Evolutionary conservation across 2,797 vertebrate species (phyloP), one percentile per base, ranked within the genome.

Genomic region (Microhierax caerulescens): DNA sequence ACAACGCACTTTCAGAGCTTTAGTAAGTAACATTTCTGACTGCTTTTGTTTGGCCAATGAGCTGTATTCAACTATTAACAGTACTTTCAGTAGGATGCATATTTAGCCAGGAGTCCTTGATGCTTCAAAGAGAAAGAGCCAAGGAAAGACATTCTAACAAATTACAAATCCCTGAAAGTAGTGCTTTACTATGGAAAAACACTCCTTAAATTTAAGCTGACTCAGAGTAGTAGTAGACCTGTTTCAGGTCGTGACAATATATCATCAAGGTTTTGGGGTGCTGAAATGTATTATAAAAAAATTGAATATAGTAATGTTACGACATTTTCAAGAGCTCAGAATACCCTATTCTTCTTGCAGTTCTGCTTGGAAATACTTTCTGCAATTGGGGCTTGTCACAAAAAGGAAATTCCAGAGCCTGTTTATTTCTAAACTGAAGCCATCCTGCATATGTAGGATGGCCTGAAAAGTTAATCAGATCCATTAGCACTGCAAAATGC

Each of bases 401-500:
- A 63, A 65, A 92, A 82, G 28, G 67, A 87, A 92, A 94, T 73
- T 87, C n/a, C 54, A 43, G 37, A 48, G 39, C 11, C 51, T 69
- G n/a, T 87, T 85, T 79, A 27, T 74, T 37, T 94, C 70, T 77
- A 50, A 89, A 77, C 25, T 82, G 18, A 54, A 90, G 54, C n/a
- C 34, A 69, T 50, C 56, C 69, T 86, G 47, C 24, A 67, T 23
- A 53, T 0, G 1, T 2, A 82, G 67, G 70, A 53, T 74, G 56
- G 82, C 67, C 80, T 60, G 79, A 70, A 83, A 96, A 91, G 30
- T 68, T 83, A 80, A 79, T 87, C 72, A 77, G 59, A 80, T 91
- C 89, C 92, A 60, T 82, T 79, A 80, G 19, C 32, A 69, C 19
- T 70, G 60, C 41, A 80, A 89, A 92, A 79, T 63, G n/a, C 43